phyloP scores from a whole-genome alignment of 64 coral and sea anemone species.

The Trachythela sp. region DNA sequence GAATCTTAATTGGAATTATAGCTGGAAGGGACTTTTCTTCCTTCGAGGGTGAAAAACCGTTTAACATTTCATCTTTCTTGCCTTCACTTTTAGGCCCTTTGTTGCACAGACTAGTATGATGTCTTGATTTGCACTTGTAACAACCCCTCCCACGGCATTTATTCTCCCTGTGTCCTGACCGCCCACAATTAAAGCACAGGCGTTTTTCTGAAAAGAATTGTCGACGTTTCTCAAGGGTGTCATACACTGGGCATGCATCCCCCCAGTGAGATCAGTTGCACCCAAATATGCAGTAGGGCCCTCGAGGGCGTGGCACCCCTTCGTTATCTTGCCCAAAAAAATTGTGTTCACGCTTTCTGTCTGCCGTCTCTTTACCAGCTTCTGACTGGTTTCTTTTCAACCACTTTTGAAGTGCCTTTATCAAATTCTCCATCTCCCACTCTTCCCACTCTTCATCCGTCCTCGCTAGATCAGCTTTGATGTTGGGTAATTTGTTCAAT shows the following conservation, averaged over 20 bases:
- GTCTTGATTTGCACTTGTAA: background rate
- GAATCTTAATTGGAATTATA: background rate
- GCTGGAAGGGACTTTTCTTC: background rate
- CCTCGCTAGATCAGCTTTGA: too few relatives aligned
- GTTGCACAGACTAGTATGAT: constrained; percentile 15
- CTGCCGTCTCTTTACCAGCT: too few relatives aligned
- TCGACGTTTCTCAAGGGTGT: too few relatives aligned
- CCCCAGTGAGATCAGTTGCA: background rate
- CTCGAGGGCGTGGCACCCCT: background rate
- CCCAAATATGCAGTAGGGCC: background rate
- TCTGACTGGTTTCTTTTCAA: too few relatives aligned
- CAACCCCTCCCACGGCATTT: background rate
- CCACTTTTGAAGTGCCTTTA: too few relatives aligned
- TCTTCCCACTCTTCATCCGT: too few relatives aligned
- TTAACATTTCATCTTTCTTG: background rate
- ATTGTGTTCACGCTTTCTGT: background rate
- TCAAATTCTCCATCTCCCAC: too few relatives aligned
- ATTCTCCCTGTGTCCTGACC: constrained; percentile 10
- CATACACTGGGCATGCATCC: background rate
- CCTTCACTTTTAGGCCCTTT: background rate
- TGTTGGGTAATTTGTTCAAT: too few relatives aligned
- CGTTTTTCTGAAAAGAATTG: too few relatives aligned
- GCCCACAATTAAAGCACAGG: too few relatives aligned
- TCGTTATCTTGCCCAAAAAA: background rate
- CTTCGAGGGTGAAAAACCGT: constrained; percentile 29